A percentile compares a stretch with the other conserved stretches of the same genome.
phyloP scores from a whole-genome alignment of 1,140 invertebrate genomes.

The Heliconius nattereri region DNA sequence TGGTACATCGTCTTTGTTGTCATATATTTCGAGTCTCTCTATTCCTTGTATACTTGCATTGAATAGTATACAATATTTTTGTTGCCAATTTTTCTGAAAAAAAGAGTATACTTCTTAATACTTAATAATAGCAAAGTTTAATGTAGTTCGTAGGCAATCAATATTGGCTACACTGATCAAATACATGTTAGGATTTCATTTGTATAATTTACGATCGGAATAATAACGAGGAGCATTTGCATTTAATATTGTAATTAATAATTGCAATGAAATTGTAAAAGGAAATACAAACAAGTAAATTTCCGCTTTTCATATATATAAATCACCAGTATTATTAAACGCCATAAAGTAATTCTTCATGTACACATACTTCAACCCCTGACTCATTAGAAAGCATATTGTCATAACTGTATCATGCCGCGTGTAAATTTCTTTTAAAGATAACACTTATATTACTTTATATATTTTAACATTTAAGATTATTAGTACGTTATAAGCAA shows the following conservation, averaged over 20 bases:
- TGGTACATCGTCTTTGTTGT: slow-evolving; percentile 86
- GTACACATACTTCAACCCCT: slow-evolving; percentile 42
- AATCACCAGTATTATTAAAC: slow-evolving; percentile 28
- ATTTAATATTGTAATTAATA: slow-evolving; percentile 18
- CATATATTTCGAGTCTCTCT: slow-evolving; percentile 91
- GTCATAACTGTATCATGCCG: slow-evolving; percentile 33
- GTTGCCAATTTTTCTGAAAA: slow-evolving; percentile 89
- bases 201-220: slow-evolving; percentile 9
- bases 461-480: not conserved
- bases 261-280: slow-evolving; percentile 13
- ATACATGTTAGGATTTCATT: not conserved
- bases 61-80: slow-evolving; percentile 88
- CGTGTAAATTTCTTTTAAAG: slow-evolving; percentile 17
- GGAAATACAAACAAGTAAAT: slow-evolving; percentile 24
- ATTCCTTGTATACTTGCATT: slow-evolving; percentile 91
- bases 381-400: slow-evolving; percentile 53
- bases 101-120: slow-evolving; percentile 40
- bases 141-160: not conserved
- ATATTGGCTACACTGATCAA: not conserved
- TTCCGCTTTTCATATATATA: slow-evolving; percentile 29
- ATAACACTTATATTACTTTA: not conserved
- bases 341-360: slow-evolving; percentile 28
- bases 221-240: slow-evolving; percentile 16
- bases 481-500: not conserved
- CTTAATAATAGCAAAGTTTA: not conserved